Conservation (phyloP, 2,888 invertebrate species). For the Dryocosmus kuriphilus region DNA sequence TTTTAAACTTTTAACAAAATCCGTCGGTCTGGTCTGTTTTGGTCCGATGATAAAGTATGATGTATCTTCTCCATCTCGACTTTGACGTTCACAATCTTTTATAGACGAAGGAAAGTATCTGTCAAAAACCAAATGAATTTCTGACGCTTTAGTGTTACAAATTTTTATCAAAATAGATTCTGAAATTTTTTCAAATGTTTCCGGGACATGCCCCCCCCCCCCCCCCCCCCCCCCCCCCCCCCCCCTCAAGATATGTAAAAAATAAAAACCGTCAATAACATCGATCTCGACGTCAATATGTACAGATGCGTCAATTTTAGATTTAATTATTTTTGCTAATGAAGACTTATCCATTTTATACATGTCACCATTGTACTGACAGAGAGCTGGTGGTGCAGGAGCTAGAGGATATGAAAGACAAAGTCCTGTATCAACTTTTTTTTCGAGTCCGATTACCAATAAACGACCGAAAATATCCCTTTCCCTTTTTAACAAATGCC, state of each 20-base stretch:
- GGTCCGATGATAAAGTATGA: conserved; percentile 47
- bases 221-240: no score
- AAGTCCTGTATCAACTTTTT: conserved; percentile 66
- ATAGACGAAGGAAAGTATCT: conserved; percentile 51
- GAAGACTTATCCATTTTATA: conserved; percentile 31
- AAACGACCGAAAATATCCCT: no score
- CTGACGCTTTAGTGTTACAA: no score
- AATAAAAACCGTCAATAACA: no score
- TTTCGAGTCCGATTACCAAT: conserved; percentile 61
- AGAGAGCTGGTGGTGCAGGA: conserved; percentile 47
- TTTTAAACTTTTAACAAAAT: conserved; percentile 49
- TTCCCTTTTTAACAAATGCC: no score
- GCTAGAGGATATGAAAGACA: conserved; percentile 65
- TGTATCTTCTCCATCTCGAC: not conserved
- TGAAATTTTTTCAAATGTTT: no score
- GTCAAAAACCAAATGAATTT: conserved; percentile 45
- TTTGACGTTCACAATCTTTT: conserved; percentile 46
- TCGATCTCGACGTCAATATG: no score
- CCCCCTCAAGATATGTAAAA: no score
- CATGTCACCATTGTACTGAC: conserved; percentile 44
- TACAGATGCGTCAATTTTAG: no score
- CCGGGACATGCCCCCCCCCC: no score
- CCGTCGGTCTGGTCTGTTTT: conserved; percentile 45
- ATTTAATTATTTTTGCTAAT: no score
- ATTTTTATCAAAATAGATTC: no score